Base-by-base conservation (phyloP, 2,888 invertebrate species). In the Drosophila kuntzei region DNA sequence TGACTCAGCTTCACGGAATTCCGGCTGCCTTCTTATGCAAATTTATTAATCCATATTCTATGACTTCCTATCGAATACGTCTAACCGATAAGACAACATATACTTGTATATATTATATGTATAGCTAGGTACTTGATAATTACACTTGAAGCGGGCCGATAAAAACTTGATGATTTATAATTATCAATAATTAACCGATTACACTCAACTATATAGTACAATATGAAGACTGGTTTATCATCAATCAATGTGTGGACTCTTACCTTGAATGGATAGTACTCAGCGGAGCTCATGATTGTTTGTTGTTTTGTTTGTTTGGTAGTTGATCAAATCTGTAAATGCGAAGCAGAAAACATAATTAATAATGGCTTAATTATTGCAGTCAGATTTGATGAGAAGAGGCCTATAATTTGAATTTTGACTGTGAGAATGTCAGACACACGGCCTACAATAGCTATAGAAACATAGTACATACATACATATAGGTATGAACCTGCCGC, bases 211-310 rank as follows among this genome's bases (percentile, higher is more conserved):
- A 66, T 53, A 32, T n/a, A 16, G 6, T 34, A 36, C 0, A 36
- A 43, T 60, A 16, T 49, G 16, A 16, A 5, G 41, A 14, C 12
- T 41, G 20, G 25, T 41, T 12, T 25, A 32, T 34, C 29, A 62
- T 47, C 55, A 34, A 62, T n/a, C 32, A 55, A 27, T 14, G 36
- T 58, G n/a, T 12, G 2, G 8, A 82, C 8, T 54, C 90, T 95
- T 92, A 96, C 96, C 95, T 96, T 96, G 95, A 96, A 96, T 90
- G 96, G 96, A 93, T 96, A 96, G 93, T 96, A 96, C 93, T 96
- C 96, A 90, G 96, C 95, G 91, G 95, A 95, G 93, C 95, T 95
- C 95, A 95, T 95, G 78, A 43, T 77, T 59, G 22, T 9, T 47
- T 91, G 92, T 95, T 75, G 41, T 37, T 68, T 67, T 95, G 46